Conservation (phyloP, 2,888 invertebrate species). For the Elgonia sp. region DNA sequence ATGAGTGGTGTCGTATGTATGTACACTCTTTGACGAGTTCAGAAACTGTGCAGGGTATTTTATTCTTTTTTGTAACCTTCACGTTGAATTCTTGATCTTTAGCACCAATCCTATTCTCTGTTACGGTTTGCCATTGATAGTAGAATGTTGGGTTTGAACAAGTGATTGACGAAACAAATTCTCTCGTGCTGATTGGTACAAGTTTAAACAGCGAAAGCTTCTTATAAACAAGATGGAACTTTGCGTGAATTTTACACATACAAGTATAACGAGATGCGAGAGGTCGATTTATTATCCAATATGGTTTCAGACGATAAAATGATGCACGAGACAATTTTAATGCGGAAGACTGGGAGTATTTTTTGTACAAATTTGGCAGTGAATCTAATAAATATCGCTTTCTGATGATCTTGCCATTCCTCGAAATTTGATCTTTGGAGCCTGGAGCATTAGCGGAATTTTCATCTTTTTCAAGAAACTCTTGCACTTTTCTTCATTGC, state of each 20-base stretch:
- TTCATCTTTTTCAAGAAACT: slow-evolving; percentile 40
- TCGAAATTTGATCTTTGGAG: not conserved
- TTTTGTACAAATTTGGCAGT: slow-evolving; percentile 47
- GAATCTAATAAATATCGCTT: slow-evolving; percentile 36
- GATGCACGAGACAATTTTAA: not conserved
- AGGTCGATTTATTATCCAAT: slow-evolving; percentile 43
- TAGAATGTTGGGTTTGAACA: slow-evolving; percentile 45
- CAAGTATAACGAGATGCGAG: not conserved
- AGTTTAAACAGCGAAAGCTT: slow-evolving; percentile 46
- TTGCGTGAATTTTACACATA: slow-evolving; percentile 8
- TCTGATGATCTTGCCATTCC: not conserved
- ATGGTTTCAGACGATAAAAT: not conserved
- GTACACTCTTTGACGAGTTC: slow-evolving; percentile 31
- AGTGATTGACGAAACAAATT: slow-evolving; percentile 44
- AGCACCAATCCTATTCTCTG: slow-evolving; percentile 47
- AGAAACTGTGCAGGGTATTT: slow-evolving; percentile 42
- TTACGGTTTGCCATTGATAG: slow-evolving; percentile 51
- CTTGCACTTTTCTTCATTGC: not conserved
- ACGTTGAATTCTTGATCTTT: slow-evolving; percentile 48
- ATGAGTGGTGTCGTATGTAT: slow-evolving; percentile 43
- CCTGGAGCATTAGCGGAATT: slow-evolving; percentile 53
- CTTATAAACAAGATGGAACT: slow-evolving; percentile 8
- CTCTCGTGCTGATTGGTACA: not conserved
- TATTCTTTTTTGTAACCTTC: slow-evolving; percentile 48
- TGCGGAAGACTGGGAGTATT: not conserved